Evolutionary conservation across 2,797 vertebrate species (phyloP).

Genomic region (Melanotaenia boesemani): DNA sequence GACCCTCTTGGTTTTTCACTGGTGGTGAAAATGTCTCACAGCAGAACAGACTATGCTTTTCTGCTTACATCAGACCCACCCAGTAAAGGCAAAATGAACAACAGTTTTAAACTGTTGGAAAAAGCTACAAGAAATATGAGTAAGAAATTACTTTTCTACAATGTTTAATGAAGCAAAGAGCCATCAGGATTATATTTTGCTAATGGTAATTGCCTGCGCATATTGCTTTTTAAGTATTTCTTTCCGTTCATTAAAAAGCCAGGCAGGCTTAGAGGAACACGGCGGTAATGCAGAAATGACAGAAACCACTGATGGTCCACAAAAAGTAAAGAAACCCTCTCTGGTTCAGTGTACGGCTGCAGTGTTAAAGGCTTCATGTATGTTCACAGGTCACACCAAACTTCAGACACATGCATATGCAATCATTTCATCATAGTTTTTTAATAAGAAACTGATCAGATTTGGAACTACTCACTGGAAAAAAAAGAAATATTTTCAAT

Average conservation of each 20-base stretch:
- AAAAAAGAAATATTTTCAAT: too few relatives aligned
- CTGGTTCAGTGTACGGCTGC: too few relatives aligned
- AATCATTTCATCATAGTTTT: background rate
- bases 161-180: slow-evolving; percentile 67
- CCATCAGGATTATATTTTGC: slow-evolving; percentile 65
- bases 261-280: slow-evolving; percentile 35
- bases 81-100: slow-evolving; percentile 4
- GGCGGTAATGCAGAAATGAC: slow-evolving; percentile 22
- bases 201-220: slow-evolving; percentile 61
- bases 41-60: slow-evolving; percentile 70
- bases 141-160: slow-evolving; percentile 43
- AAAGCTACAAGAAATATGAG: slow-evolving; percentile 14
- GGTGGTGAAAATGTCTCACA: slow-evolving; percentile 63
- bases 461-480: background rate
- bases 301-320: slow-evolving; percentile 33
- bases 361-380: too few relatives aligned
- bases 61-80: slow-evolving; percentile 13
- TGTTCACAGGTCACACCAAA: too few relatives aligned
- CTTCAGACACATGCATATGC: too few relatives aligned
- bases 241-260: slow-evolving; percentile 71
- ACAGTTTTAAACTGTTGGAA: slow-evolving; percentile 3
- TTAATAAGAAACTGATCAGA: background rate
- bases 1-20: slow-evolving; percentile 51
- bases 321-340: too few relatives aligned
- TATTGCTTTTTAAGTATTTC: slow-evolving; percentile 71